Evolutionary conservation across 2,113 vertebrate species (phyloP), one percentile per base, ranked within the genome.

Genomic region (Oncorhynchus mykiss): DNA sequence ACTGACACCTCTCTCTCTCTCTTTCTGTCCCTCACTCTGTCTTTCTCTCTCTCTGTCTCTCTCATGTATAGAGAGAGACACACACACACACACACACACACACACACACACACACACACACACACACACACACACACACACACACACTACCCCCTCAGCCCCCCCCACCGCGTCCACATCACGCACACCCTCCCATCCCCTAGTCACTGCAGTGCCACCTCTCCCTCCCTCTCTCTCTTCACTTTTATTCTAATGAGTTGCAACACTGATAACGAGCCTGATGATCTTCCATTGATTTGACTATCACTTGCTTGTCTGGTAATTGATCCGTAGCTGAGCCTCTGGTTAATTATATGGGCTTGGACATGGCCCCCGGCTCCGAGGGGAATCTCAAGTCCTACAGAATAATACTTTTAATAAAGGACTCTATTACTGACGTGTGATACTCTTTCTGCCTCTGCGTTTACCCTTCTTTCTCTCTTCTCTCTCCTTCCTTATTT

Each of bases 301-400:
- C 97, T 96, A 99, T 99, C 97, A 98, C 97, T 98, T 98, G 96
- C 97, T 98, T 99, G 97, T 99, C 97, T 99, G 96, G 97, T 98
- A 99, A 99, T 99, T 99, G 98, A 99, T 98, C 97, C 96, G 95
- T 98, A 97, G 97, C 97, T 97, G 96, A 97, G 97, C 95, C 95
- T 97, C 95, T 96, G 98, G 98, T 99, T 99, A 99, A 99, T 99
- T 99, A 99, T 98, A 97, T 97, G 95, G 96, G 96, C 96, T 97
- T 96, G 95, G 97, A 98, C 97, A 97, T 96, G 96, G 96, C 95
- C 95, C 86, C 80, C 72, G 83, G 83, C 93, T 96, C 96, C 89
- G 83, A 78, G 73, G 96, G 96, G 96, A 96, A 95, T 97, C 96
- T 95, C 93, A 94, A 96, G 96, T 97, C 96, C 95, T 96, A 95